Percentiles rank a stretch among this genome's conserved stretches.
Conservation (phyloP, 1,140 invertebrate genomes). For the Sarcophaga peregrina region DNA sequence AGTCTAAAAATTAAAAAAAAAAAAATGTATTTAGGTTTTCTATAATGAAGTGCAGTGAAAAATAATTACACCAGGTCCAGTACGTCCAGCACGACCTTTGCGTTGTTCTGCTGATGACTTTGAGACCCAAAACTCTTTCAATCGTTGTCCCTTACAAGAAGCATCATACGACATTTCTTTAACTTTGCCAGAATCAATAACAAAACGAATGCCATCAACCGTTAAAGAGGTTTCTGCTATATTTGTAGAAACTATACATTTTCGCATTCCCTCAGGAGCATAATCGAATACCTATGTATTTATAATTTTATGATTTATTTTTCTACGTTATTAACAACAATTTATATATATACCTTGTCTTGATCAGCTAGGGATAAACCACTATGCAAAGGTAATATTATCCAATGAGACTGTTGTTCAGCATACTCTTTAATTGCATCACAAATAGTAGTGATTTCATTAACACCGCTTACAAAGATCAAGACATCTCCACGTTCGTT, state of each 20-base stretch:
- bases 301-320: neutral
- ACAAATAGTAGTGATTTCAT: constrained; percentile 91
- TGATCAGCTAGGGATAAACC: constrained; percentile 93
- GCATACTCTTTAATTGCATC: constrained; percentile 89
- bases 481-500: constrained; percentile 94
- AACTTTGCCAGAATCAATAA: constrained; percentile 96
- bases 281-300: constrained; percentile 91
- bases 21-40: neutral
- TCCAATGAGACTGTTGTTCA: constrained; percentile 87
- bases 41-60: too few relatives aligned
- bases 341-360: constrained; percentile 80
- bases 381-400: constrained; percentile 94
- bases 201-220: constrained; percentile 98
- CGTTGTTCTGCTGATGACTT: constrained; percentile 97
- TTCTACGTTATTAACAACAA: neutral
- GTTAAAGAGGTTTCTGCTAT: constrained; percentile 99
- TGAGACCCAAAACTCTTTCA: constrained; percentile 97
- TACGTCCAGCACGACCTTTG: constrained; percentile 92
- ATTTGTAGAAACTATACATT: constrained; percentile 99
- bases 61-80: constrained; percentile 68
- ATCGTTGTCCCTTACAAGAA: constrained; percentile 84
- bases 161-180: constrained; percentile 98
- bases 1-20: constrained; percentile 45
- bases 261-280: constrained; percentile 92
- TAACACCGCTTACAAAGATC: constrained; percentile 96